Conservation (phyloP, 2,888 invertebrate genomes). For the Hyposoter dolosus region DNA sequence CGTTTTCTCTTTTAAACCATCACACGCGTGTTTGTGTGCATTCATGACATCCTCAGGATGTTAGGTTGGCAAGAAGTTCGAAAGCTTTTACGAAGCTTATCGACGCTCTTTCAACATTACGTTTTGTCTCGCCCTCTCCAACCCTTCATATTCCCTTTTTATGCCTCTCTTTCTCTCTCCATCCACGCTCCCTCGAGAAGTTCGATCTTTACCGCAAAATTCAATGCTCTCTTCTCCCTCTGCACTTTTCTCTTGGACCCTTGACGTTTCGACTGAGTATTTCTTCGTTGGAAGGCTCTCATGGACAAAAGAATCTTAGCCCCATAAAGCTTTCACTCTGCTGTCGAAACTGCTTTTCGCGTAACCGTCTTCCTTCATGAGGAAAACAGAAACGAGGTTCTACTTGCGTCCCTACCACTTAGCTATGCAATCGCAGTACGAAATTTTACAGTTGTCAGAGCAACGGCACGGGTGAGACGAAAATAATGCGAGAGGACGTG, state of each 20-base stretch:
- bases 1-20: constrained; percentile 13
- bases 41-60: constrained; percentile 47
- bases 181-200: constrained; percentile 1
- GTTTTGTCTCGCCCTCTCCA: constrained; percentile 1
- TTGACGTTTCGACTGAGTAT: constrained; percentile 35
- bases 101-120: constrained; percentile 55
- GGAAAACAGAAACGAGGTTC: not conserved
- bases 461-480: too few relatives aligned
- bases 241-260: constrained; percentile 5
- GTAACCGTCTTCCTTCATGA: not conserved
- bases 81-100: constrained; percentile 63
- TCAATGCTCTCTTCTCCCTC: constrained; percentile 42
- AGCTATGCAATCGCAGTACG: not conserved
- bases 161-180: constrained; percentile 6
- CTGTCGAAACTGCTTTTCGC: not conserved
- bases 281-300: constrained; percentile 10
- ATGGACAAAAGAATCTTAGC: constrained; percentile 39
- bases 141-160: not conserved
- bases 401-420: not conserved
- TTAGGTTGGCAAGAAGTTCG: constrained; percentile 57
- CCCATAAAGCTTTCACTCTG: constrained; percentile 14
- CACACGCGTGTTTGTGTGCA: constrained; percentile 37
- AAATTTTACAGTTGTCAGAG: not conserved
- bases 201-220: constrained; percentile 53
- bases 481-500: not conserved